Base-by-base conservation (phyloP, 1,140 invertebrate species). In the Manduca sexta region DNA sequence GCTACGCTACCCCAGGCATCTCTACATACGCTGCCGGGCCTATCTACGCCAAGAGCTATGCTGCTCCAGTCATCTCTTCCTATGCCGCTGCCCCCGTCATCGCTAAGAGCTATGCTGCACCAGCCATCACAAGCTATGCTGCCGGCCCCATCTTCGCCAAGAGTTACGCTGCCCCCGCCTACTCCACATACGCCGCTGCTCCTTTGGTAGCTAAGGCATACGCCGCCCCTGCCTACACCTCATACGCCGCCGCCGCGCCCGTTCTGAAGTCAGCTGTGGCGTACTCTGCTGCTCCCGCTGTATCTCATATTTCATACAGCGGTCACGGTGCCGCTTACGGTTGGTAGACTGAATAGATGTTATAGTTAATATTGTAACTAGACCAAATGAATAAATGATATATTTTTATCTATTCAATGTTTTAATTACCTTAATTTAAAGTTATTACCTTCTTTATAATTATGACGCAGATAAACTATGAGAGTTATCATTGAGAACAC, bases 231-330 rank as follows among this genome's bases (percentile, higher is more conserved):
- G 49, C 58, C 26, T 31, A 35, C 0, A 42, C 60, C 15, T 31
- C 56, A 1, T 60, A 68, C 57, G 50, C 66, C 26, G 38, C 63
- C 8, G 54, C 58, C 0, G n/a, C 62, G 62, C 14, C 59, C 56
- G 0, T 15, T 41, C 16, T n/a, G 18, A 14, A 18, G 12, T 41
- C n/a, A 18, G 18, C 38, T n/a, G n/a, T n/a, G n/a, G 11, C 21
- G 4, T 60, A 56, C 40, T 37, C 51, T 8, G 51, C 53, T 26
- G 21, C 4, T 8, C 49, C 66, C 18, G 57, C 59, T n/a, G 6
- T 16, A 56, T n/a, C n/a, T n/a, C n/a, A n/a, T n/a, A n/a, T n/a
- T n/a, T n/a, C n/a, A 4, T 16, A 57, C 6, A 48, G 63, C 2
- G 57, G 52, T 38, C 62, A 59, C 40, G 49, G 56, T 16, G 61